Evolutionary conservation across 1,140 invertebrate genomes (phyloP).

Genomic region (Laupala kohalensis): DNA sequence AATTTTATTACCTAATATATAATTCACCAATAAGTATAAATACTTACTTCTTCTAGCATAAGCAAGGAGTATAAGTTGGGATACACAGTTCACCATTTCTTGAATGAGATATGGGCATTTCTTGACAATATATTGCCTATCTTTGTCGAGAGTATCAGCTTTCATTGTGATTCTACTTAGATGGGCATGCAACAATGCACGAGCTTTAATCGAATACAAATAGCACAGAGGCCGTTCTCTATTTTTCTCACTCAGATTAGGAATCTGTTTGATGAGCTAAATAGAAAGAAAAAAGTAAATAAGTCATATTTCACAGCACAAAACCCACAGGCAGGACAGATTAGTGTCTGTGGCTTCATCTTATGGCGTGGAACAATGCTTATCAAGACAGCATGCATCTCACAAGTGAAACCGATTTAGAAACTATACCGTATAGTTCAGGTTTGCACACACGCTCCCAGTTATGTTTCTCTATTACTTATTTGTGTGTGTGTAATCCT

Average conservation of each 20-base stretch:
- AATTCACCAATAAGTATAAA: neutral
- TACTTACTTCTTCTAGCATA: constrained; percentile 74
- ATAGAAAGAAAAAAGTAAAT: constrained; percentile 24
- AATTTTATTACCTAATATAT: neutral
- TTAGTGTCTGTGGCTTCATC: too few relatives aligned
- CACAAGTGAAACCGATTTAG: too few relatives aligned
- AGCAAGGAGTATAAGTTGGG: constrained; percentile 83
- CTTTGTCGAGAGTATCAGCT: constrained; percentile 66
- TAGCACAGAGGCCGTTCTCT: constrained; percentile 86
- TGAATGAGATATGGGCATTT: constrained; percentile 93
- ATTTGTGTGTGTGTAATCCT: too few relatives aligned
- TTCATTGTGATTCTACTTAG: constrained; percentile 70
- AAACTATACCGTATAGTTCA: too few relatives aligned
- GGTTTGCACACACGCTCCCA: too few relatives aligned
- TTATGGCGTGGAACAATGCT: too few relatives aligned
- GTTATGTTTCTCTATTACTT: too few relatives aligned
- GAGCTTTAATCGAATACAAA: constrained; percentile 92
- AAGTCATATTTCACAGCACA: neutral
- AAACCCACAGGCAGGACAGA: too few relatives aligned
- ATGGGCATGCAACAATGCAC: constrained; percentile 89
- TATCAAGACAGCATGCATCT: too few relatives aligned
- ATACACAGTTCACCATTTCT: constrained; percentile 92
- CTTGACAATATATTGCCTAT: constrained; percentile 75
- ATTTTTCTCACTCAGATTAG: constrained; percentile 88
- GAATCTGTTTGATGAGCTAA: constrained; percentile 79